Percentiles rank a stretch among this genome's conserved stretches.
Evolutionary conservation across 2,888 invertebrate genomes (phyloP).

Genomic region (Tortricodes alternella): DNA sequence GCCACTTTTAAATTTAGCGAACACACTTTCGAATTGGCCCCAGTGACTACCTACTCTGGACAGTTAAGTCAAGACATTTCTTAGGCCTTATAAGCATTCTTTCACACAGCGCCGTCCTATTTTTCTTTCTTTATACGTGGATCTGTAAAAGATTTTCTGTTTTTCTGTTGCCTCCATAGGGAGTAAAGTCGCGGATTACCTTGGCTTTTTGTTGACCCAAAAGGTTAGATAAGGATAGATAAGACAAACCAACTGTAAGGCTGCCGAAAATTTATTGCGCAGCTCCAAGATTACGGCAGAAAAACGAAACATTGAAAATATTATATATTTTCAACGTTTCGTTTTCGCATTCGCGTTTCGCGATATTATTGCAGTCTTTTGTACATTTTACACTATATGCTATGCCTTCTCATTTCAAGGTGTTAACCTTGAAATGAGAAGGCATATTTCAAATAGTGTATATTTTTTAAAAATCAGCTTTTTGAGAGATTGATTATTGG

Average conservation of each 20-base stretch:
- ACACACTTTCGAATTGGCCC: too few species aligned
- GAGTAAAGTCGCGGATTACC: slow-evolving; percentile 35
- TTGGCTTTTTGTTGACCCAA: slow-evolving; percentile 37
- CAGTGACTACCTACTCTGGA: too few species aligned
- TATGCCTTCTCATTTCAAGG: too few species aligned
- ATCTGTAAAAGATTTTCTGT: slow-evolving; percentile 26
- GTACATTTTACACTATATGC: too few species aligned
- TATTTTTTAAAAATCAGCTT: too few species aligned
- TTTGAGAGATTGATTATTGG: too few species aligned
- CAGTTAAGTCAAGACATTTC: not conserved
- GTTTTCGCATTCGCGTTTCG: too few species aligned
- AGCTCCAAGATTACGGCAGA: not conserved
- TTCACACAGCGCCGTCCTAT: slow-evolving; percentile 13
- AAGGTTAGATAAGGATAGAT: slow-evolving; percentile 41
- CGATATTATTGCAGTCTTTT: too few species aligned
- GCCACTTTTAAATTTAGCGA: too few species aligned
- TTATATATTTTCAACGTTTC: too few species aligned
- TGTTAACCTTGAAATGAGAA: too few species aligned
- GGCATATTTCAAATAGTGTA: too few species aligned
- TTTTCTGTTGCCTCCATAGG: slow-evolving; percentile 34
- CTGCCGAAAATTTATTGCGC: slow-evolving; percentile 41
- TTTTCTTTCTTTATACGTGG: slow-evolving; percentile 18
- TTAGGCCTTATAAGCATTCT: slow-evolving; percentile 2
- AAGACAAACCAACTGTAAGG: slow-evolving; percentile 16
- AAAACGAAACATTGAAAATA: slow-evolving; percentile 8